These are phyloP conservation scores for Drosophila funebris DNA, from an alignment of 1,140 invertebrate genomes.

Conservation along the genomic window DNA sequence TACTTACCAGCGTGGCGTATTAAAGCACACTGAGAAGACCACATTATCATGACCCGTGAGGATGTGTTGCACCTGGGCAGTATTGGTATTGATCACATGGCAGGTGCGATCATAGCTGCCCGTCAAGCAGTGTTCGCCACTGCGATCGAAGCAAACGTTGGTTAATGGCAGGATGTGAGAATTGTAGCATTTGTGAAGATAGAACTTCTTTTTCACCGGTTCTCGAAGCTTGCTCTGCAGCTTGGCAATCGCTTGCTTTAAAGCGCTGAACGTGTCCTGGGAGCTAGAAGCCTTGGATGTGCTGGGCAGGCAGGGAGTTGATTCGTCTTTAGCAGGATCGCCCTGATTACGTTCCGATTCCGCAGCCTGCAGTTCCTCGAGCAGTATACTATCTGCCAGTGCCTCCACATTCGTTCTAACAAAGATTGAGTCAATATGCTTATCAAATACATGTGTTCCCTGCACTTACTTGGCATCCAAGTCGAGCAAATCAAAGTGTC, in stretches of 20 bases:
- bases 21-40: slow-evolving; percentile 91
- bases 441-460: no score
- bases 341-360: slow-evolving; percentile 19
- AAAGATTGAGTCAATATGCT: neutral
- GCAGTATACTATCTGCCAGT: slow-evolving; percentile 53
- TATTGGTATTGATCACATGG: slow-evolving; percentile 91
- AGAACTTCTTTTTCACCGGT: slow-evolving; percentile 86
- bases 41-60: slow-evolving; percentile 91
- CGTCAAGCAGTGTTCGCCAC: slow-evolving; percentile 90
- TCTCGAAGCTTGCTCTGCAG: slow-evolving; percentile 85
- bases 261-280: slow-evolving; percentile 58
- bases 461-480: slow-evolving; percentile 85
- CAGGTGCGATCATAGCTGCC: slow-evolving; percentile 94
- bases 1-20: slow-evolving; percentile 89
- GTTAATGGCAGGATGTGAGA: slow-evolving; percentile 91
- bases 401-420: slow-evolving; percentile 57
- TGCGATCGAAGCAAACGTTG: slow-evolving; percentile 90
- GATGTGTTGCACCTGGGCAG: slow-evolving; percentile 88
- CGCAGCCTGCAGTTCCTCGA: slow-evolving; percentile 50
- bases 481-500: slow-evolving; percentile 88
- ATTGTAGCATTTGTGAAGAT: slow-evolving; percentile 88
- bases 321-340: neutral
- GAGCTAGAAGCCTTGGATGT: slow-evolving; percentile 37
- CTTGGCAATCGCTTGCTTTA: slow-evolving; percentile 84
- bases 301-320: slow-evolving; percentile 2